These are phyloP conservation scores for Lordiphosa fenestrarum DNA, from an alignment of 2,888 invertebrate genomes.

Conservation along the genomic window DNA sequence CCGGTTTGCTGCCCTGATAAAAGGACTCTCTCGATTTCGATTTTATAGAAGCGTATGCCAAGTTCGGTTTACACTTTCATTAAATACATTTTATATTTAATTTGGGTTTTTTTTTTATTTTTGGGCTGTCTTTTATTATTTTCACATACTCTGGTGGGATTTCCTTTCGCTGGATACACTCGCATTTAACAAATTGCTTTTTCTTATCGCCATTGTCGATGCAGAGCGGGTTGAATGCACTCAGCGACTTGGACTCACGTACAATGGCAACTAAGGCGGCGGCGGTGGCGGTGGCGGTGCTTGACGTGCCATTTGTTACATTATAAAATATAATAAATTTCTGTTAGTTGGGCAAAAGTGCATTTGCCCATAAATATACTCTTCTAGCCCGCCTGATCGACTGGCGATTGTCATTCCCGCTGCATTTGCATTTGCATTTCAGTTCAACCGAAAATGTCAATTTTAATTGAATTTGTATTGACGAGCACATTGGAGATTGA, in stretches of 20 bases:
- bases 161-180: conserved; percentile 51
- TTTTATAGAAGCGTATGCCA: not conserved
- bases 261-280: conserved; percentile 10
- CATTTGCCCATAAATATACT: conserved; percentile 56
- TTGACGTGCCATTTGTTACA: conserved; percentile 64
- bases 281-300: conserved; percentile 14
- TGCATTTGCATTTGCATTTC: conserved; percentile 45
- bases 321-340: conserved; percentile 69
- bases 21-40: too few species aligned
- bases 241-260: conserved; percentile 24
- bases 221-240: conserved; percentile 62
- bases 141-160: conserved; percentile 73
- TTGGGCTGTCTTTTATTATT: conserved; percentile 63
- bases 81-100: conserved; percentile 9
- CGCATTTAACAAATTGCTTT: conserved; percentile 70
- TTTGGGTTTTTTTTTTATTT: conserved; percentile 25
- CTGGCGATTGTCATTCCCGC: conserved; percentile 39
- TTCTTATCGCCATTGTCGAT: conserved; percentile 73
- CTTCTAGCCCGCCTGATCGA: conserved; percentile 49
- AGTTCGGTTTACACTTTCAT: conserved; percentile 16
- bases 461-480: conserved; percentile 74
- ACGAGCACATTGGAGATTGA: conserved; percentile 25
- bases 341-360: conserved; percentile 19
- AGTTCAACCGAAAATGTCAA: conserved; percentile 66
- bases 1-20: too few species aligned